phyloP scores from a whole-genome alignment of 2,113 vertebrate species.

The Rana temporaria region DNA sequence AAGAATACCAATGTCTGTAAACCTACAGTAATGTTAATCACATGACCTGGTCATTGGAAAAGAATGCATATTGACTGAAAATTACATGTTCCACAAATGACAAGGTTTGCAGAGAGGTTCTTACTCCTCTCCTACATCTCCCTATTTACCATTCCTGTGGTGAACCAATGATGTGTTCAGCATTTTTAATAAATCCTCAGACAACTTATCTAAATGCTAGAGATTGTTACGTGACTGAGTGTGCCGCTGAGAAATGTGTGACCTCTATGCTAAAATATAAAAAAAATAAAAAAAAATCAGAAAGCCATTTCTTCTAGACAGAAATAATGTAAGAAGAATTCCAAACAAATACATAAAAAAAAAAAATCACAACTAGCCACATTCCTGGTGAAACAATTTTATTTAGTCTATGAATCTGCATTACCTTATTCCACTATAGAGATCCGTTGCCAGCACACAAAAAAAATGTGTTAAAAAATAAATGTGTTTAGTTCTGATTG shows the following conservation, averaged over 20 bases:
- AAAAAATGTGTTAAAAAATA: too few relatives aligned
- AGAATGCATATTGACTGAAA: constrained; percentile 30
- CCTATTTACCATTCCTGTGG: constrained; percentile 42
- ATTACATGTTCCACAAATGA: constrained; percentile 32
- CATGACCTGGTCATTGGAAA: constrained; percentile 6
- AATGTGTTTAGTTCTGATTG: too few relatives aligned
- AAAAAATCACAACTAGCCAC: constrained; percentile 6
- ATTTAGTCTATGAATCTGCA: constrained; percentile 29
- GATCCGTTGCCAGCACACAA: too few relatives aligned
- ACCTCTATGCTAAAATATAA: constrained; percentile 36
- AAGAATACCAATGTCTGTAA: constrained; percentile 1
- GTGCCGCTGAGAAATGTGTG: constrained; percentile 45
- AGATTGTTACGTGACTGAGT: constrained; percentile 8
- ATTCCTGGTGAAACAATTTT: constrained; percentile 14
- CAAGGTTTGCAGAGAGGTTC: neutral
- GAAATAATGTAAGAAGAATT: constrained; percentile 23
- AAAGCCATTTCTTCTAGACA: constrained; percentile 1
- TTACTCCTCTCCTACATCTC: neutral
- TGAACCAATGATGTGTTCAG: constrained; percentile 7
- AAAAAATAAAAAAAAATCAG: constrained; percentile 28
- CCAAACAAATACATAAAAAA: constrained; percentile 24
- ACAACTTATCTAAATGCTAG: constrained; percentile 22
- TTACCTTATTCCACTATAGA: neutral
- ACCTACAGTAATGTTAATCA: constrained; percentile 6
- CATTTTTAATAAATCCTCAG: neutral